Evolutionary conservation across 2,113 vertebrate species (phyloP).

Genomic region (Pituophis catenifer): DNA sequence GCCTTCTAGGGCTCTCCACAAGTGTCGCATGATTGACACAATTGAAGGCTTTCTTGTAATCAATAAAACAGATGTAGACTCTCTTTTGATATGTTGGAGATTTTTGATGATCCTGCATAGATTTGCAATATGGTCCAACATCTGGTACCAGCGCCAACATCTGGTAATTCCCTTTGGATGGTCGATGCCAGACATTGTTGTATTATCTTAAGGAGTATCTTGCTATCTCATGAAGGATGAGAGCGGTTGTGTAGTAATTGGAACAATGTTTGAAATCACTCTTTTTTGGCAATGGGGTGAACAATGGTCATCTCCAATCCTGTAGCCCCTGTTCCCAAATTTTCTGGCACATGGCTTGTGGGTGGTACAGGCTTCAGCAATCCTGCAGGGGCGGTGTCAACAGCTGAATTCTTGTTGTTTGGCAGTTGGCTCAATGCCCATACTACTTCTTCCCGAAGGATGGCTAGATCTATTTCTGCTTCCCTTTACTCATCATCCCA

Average conservation of each 20-base stretch:
- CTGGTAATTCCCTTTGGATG: neutral
- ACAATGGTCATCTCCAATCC: neutral
- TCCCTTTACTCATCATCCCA: neutral
- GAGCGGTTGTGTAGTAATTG: neutral
- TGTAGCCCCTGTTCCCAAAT: neutral
- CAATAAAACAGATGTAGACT: neutral
- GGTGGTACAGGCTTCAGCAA: neutral
- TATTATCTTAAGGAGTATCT: neutral
- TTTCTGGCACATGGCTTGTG: neutral
- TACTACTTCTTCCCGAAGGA: neutral
- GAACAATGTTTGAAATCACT: neutral
- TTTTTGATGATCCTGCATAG: neutral
- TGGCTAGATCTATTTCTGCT: neutral
- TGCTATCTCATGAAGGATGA: neutral
- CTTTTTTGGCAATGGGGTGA: neutral
- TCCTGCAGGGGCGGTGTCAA: neutral
- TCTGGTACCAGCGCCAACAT: neutral
- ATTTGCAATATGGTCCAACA: neutral
- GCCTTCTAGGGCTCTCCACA: neutral
- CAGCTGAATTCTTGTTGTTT: neutral
- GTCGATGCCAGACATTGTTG: neutral
- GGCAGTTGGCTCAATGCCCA: neutral
- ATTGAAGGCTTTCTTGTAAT: neutral
- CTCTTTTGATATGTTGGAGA: neutral
- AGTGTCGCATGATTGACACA: neutral